Evolutionary conservation across 2,888 invertebrate genomes (phyloP).

Genomic region (Lapara coniferarum): DNA sequence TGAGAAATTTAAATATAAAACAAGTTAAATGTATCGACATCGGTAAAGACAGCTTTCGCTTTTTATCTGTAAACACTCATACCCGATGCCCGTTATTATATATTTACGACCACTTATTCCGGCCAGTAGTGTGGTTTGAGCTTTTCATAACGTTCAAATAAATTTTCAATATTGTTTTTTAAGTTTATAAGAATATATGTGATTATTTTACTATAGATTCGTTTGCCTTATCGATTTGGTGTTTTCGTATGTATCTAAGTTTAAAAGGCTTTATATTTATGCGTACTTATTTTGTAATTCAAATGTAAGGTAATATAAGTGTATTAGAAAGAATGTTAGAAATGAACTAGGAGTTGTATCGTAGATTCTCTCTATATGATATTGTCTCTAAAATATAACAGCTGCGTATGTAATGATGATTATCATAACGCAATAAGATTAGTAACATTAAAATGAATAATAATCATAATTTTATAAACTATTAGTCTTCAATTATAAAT

Average conservation of each 20-base stretch:
- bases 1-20: constrained; percentile 75
- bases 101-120: constrained; percentile 21
- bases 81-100: constrained; percentile 27
- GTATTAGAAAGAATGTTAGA: neutral
- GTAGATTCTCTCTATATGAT: neutral
- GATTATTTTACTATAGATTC: neutral
- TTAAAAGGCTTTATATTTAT: constrained; percentile 7
- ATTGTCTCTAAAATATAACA: neutral
- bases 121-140: constrained; percentile 1
- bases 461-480: constrained; percentile 1
- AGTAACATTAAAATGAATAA: neutral
- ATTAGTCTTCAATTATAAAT: neutral
- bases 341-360: neutral
- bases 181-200: constrained; percentile 3
- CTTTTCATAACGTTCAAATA: neutral
- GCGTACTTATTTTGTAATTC: neutral
- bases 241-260: constrained; percentile 9
- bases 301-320: neutral
- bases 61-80: constrained; percentile 40
- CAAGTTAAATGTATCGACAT: constrained; percentile 39
- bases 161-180: constrained; percentile 2
- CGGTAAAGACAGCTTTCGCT: constrained; percentile 35
- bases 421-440: neutral
- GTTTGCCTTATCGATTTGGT: neutral
- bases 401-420: neutral